Evolutionary conservation across 2,888 invertebrate genomes (phyloP).

Genomic region (Macrophya alboannulata): DNA sequence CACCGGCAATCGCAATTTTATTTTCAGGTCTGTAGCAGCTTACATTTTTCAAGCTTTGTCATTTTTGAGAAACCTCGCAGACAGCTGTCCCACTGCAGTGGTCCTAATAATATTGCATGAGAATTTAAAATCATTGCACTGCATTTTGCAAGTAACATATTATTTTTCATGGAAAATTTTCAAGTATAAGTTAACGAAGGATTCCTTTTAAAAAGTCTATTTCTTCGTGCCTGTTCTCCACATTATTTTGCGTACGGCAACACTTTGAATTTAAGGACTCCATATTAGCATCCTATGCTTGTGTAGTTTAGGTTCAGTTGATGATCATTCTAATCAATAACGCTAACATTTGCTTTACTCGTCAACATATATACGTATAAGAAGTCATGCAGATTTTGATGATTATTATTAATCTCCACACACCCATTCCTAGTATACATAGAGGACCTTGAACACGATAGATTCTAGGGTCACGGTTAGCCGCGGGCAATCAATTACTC

Average conservation of each 20-base stretch:
- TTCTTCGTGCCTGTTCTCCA: background rate
- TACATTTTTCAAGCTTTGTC: background rate
- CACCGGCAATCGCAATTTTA: background rate
- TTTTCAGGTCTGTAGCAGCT: background rate
- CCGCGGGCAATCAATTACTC: constrained; percentile 50
- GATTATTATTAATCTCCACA: constrained; percentile 38
- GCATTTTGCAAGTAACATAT: background rate
- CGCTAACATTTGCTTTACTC: constrained; percentile 12
- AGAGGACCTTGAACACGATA: constrained; percentile 51
- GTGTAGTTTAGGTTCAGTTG: background rate
- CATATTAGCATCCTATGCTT: background rate
- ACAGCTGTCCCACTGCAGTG: background rate
- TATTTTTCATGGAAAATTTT: background rate
- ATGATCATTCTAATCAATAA: constrained; percentile 38
- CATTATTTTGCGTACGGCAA: background rate
- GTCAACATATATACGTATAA: constrained; percentile 3
- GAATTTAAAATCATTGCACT: background rate
- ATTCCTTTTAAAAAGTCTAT: background rate
- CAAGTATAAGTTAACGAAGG: background rate
- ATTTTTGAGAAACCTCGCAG: background rate
- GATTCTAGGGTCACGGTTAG: constrained; percentile 56
- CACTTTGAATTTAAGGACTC: background rate
- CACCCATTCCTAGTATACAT: constrained; percentile 24
- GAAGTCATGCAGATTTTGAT: constrained; percentile 6
- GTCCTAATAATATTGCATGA: too few relatives aligned